Evolutionary conservation across 2,888 invertebrate genomes (phyloP).

Genomic region (Aphidoletes aphidimyza): DNA sequence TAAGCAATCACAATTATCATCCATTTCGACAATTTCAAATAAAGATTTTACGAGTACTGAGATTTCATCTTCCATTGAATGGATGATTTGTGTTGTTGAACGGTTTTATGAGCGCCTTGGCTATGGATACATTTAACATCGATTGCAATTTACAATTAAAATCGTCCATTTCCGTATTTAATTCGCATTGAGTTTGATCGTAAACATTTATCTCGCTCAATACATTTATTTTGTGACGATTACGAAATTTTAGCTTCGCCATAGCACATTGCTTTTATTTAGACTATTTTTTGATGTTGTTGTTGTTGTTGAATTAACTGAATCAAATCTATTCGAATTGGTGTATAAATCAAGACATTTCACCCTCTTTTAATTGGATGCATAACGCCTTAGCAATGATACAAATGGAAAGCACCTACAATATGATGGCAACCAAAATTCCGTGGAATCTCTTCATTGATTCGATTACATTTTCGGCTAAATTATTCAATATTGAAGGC

Average conservation of each 20-base stretch:
- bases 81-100: neutral
- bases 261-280: neutral
- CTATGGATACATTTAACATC: neutral
- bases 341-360: neutral
- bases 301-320: neutral
- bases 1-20: constrained; percentile 14
- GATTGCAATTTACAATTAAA: neutral
- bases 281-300: no score
- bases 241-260: neutral
- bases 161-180: neutral
- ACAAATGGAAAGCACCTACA: neutral
- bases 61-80: neutral
- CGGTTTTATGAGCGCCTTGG: neutral
- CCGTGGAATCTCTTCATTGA: neutral
- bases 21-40: neutral
- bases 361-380: neutral
- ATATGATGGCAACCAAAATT: neutral
- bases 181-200: neutral
- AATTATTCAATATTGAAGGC: neutral
- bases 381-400: neutral
- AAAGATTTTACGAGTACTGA: constrained; percentile 13
- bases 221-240: neutral
- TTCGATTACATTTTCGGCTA: neutral
- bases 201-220: neutral
- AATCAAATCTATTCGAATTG: neutral